Evolutionary conservation across 2,888 invertebrate genomes (phyloP).

Genomic region (Papilio protenor): DNA sequence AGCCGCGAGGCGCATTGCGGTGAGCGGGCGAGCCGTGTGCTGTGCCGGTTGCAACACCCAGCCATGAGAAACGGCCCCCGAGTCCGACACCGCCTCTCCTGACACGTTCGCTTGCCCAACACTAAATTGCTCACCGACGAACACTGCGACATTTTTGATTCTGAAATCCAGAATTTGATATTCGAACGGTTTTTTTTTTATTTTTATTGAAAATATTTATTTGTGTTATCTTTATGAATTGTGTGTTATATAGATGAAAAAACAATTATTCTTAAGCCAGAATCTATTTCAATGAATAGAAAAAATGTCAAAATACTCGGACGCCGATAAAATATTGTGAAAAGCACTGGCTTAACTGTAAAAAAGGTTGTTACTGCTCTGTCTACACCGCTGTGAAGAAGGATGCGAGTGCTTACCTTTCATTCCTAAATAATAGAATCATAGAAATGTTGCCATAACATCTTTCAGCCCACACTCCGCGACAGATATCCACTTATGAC

Average conservation of each 20-base stretch:
- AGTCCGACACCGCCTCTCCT: slow-evolving; percentile 73
- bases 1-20: slow-evolving; percentile 72
- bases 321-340: not conserved
- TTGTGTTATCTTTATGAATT: not conserved
- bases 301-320: not conserved
- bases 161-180: slow-evolving; percentile 29
- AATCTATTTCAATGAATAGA: not conserved
- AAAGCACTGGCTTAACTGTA: not conserved
- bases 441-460: slow-evolving; percentile 46
- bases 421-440: not conserved
- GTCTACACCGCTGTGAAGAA: not conserved
- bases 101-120: slow-evolving; percentile 81
- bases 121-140: slow-evolving; percentile 54
- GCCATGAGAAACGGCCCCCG: slow-evolving; percentile 76
- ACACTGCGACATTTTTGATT: slow-evolving; percentile 52
- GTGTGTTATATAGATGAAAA: not conserved
- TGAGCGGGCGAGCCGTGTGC: slow-evolving; percentile 66
- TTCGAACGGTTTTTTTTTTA: not conserved
- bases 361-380: not conserved
- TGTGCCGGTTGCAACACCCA: slow-evolving; percentile 70
- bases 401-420: not conserved
- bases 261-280: not conserved
- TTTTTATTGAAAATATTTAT: not conserved
- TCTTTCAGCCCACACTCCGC: slow-evolving; percentile 47
- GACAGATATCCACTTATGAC: slow-evolving; percentile 43